phyloP scores from a whole-genome alignment of 1,140 invertebrate species.

The Trichoplusia ni region DNA sequence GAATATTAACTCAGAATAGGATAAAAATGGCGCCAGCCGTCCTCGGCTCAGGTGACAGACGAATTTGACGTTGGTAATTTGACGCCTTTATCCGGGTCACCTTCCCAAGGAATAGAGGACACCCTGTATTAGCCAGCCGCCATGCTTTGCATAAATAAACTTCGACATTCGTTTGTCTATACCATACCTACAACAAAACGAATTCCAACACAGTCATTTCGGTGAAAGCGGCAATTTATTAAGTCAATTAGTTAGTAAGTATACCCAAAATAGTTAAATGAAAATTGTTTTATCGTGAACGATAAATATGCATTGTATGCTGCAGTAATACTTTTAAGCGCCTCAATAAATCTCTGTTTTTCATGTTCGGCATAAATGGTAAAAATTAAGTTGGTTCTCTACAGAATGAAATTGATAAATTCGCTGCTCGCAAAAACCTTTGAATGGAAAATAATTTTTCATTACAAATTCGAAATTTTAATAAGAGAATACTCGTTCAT shows the following conservation, averaged over 20 bases:
- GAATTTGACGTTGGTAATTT: slow-evolving; percentile 71
- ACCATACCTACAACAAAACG: too few species aligned
- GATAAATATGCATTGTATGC: neutral
- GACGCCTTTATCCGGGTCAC: slow-evolving; percentile 68
- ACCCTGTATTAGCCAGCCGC: slow-evolving; percentile 40
- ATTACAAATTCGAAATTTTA: slow-evolving; percentile 44
- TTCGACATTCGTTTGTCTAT: neutral
- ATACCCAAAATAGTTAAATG: neutral
- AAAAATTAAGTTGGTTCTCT: slow-evolving; percentile 17
- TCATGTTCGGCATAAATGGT: neutral
- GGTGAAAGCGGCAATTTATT: neutral
- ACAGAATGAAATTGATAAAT: slow-evolving; percentile 31
- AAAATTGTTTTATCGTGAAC: neutral
- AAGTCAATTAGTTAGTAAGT: neutral
- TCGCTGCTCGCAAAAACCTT: neutral
- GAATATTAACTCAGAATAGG: slow-evolving; percentile 69
- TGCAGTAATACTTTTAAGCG: slow-evolving; percentile 1
- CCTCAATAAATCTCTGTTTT: slow-evolving; percentile 10
- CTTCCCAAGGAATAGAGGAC: slow-evolving; percentile 54
- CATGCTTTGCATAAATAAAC: slow-evolving; percentile 49
- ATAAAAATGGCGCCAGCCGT: slow-evolving; percentile 62
- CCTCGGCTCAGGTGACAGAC: slow-evolving; percentile 64
- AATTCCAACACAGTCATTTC: too few species aligned
- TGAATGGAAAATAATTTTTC: slow-evolving; percentile 33
- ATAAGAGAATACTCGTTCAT: slow-evolving; percentile 43